Conservation (phyloP, 2,113 vertebrate genomes). For the Prunella himalayana region DNA sequence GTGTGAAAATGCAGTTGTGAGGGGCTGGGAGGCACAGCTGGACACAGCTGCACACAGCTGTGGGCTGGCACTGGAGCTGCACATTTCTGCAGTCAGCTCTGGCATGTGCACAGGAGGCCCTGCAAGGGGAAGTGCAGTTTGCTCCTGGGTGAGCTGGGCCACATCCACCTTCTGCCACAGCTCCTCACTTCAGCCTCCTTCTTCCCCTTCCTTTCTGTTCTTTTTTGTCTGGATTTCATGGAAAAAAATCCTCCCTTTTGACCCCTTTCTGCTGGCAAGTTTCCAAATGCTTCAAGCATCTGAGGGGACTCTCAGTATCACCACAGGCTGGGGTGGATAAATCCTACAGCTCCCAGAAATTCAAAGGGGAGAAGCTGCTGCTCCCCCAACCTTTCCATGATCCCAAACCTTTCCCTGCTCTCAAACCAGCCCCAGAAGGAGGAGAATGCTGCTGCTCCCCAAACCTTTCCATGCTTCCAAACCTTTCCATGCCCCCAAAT, state of each 20-base stretch:
- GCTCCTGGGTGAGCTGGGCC: not conserved
- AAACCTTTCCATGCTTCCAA: not conserved
- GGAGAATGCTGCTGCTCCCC: not conserved
- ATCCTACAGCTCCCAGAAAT: not conserved
- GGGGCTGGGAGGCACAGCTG: slow-evolving; percentile 62
- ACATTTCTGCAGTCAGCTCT: slow-evolving; percentile 46
- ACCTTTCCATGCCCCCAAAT: not conserved
- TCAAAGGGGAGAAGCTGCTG: not conserved
- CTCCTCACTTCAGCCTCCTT: not conserved
- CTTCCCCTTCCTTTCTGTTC: rapidly evolving
- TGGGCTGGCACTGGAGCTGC: slow-evolving; percentile 55
- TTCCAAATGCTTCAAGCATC: not conserved
- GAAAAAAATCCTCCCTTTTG: not conserved
- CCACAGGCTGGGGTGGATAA: not conserved
- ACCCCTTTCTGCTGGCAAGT: not conserved
- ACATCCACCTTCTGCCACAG: not conserved
- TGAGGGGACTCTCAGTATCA: rapidly evolving
- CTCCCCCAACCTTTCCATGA: not conserved
- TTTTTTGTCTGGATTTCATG: not conserved
- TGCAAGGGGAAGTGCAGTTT: slow-evolving; percentile 21
- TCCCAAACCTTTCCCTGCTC: not conserved
- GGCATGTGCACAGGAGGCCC: slow-evolving; percentile 51
- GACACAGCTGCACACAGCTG: slow-evolving; percentile 75
- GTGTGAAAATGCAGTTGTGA: slow-evolving; percentile 59
- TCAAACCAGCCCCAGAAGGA: not conserved